Evolutionary conservation across 1,140 invertebrate species (phyloP).

Genomic region (Drosophila mojavensis): DNA sequence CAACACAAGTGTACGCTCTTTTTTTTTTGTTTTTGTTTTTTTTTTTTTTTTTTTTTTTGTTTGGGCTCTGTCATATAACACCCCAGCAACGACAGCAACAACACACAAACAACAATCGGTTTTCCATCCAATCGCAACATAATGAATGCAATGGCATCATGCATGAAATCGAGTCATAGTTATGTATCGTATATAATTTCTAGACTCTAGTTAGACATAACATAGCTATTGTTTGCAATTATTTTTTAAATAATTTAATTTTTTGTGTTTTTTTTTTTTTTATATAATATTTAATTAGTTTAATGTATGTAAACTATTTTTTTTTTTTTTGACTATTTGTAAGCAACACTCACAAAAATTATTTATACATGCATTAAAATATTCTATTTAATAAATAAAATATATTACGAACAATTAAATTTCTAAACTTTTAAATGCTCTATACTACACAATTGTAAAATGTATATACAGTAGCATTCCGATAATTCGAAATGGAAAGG

Average conservation of each 20-base stretch:
- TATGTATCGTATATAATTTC: constrained; percentile 41
- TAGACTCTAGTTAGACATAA: constrained; percentile 33
- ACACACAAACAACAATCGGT: constrained; percentile 22
- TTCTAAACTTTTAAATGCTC: neutral
- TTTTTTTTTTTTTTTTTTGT: neutral
- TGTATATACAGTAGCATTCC: no score
- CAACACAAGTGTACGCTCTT: constrained; percentile 11
- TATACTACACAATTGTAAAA: no score
- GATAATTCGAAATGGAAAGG: no score
- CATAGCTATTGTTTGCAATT: constrained; percentile 26
- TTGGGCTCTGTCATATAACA: constrained; percentile 17
- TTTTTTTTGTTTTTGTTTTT: neutral
- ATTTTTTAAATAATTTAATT: constrained; percentile 17
- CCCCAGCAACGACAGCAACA: constrained; percentile 9
- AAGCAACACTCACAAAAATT: constrained; percentile 42
- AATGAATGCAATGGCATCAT: constrained; percentile 42
- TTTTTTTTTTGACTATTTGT: constrained; percentile 69
- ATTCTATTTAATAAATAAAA: constrained; percentile 39
- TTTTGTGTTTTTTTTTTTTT: constrained; percentile 21
- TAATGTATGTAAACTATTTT: constrained; percentile 27
- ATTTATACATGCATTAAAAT: constrained; percentile 50
- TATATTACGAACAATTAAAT: constrained; percentile 1
- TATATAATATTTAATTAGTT: constrained; percentile 21
- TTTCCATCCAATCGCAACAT: constrained; percentile 26
- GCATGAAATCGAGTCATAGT: constrained; percentile 76